Base-by-base conservation (phyloP, 2,888 invertebrate species). In the Morpho deidamia region DNA sequence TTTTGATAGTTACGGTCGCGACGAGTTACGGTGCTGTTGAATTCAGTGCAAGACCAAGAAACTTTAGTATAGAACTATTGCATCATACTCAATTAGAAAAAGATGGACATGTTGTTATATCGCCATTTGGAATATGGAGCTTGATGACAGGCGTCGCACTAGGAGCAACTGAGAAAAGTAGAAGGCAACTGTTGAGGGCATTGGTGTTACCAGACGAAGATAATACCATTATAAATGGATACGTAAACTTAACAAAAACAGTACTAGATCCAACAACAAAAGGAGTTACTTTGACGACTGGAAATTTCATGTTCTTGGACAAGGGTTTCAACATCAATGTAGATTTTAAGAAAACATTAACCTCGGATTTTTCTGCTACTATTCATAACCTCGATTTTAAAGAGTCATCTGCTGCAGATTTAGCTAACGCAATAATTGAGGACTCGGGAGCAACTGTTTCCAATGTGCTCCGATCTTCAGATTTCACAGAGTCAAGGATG, bases 401-500 rank as follows among this genome's bases (percentile, higher is more conserved):
- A 46, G 79, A 87, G 54, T 76, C 87, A 0, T 69, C 81, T 3
- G 74, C 76, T 0, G 87, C 84, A 0, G 68, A 71, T 10, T 69
- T 71, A 5, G 88, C 87, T 0, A 89, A 89, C 54, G 70, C 72
- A 0, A 74, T 80, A 59, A 88, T 89, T 4, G 78, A 82, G 58
- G 76, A 67, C 34, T 78, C 80, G 3, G 89, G 87, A 0, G 82
- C 80, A 1, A 71, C 77, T 14, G 83, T 90, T 0, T 78, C 83
- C 0, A 83, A 87, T 60, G 88, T 86, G 7, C 66, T 90, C 2
- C 75, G 73, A 2, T 84, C 88, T 60, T 91, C 84, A 39, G 92
- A 92, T 68, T 82, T 92, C 46, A 68, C 63, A 3, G 83, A 92
- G 61, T 91, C 94, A 0, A 83, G 91, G 64, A 90, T 95, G 81